Evolutionary conservation across 2,113 vertebrate genomes (phyloP), one percentile per base, ranked within the genome.

Genomic region (Butastur rufipennis): DNA sequence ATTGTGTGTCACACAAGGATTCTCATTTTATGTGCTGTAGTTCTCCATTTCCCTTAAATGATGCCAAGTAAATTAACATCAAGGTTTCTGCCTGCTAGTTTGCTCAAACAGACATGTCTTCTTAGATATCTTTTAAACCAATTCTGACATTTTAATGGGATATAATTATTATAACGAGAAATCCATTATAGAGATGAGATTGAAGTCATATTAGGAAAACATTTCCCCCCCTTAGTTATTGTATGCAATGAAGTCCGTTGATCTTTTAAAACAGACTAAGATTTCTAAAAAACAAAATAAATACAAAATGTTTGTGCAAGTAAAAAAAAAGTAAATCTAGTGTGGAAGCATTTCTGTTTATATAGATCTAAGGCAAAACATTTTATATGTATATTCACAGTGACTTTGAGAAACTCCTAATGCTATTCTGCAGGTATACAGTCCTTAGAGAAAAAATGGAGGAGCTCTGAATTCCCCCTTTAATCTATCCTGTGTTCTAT

Each of bases 201-300:
- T 65, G 74, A 96, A 86, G 74, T 94, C 81, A 80, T 73, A 96
- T 92, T 93, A 96, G 40, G 58, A 94, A 96, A 95, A 85, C 23
- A 74, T 65, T 77, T 91, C 6, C 20, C 45, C 31, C 31, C 11
- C 3, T 79, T 92, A 83, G 55, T 86, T 80, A 79, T 66, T 81
- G 59, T 40, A 66, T 8, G 2, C 32, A 65, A 62, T 77, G 23
- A 94, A 91, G 89, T 63, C 32, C 3, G 0, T 45, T 82, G 23
- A 81, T 91, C 71, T 94, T 92, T 83, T 87, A 92, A 94, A 96
- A 50, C 16, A 96, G 40, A 27, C 4, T 23, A 43, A 25, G 13
- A 9, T 86, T 86, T 88, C 14, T 52, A 55, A 45, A 92, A 95
- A 82, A 0, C 14, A 66, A 95, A 90, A 53, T 48, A 73, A 88